These are phyloP conservation scores for Mungos mungo DNA, from an alignment of 2,113 vertebrate genomes.

Conservation along the genomic window DNA sequence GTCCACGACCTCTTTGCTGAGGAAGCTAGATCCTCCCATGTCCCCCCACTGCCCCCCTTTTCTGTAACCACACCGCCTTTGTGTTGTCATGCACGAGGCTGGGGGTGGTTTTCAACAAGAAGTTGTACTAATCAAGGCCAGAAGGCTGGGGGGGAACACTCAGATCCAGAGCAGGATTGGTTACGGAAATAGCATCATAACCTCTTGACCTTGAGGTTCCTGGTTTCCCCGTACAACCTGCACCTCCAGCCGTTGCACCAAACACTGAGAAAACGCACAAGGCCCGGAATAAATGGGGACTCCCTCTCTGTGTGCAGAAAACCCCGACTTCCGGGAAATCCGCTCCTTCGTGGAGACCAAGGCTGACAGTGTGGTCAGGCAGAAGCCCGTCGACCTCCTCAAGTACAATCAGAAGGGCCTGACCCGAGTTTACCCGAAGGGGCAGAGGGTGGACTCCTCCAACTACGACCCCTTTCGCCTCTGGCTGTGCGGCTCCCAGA, in stretches of 20 bases:
- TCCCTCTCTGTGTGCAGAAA: conserved; percentile 82
- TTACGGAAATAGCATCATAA: not conserved
- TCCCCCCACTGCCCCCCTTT: not conserved
- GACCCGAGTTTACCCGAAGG: conserved; percentile 96
- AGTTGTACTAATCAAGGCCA: too few species aligned
- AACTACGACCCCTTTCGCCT: conserved; percentile 97
- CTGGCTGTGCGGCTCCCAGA: conserved; percentile 95
- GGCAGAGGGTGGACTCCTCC: conserved; percentile 96
- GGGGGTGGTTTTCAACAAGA: not conserved
- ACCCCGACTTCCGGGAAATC: conserved; percentile 93
- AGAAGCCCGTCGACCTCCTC: conserved; percentile 88
- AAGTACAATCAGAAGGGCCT: conserved; percentile 94
- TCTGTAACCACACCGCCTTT: not conserved
- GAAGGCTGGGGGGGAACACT: not conserved
- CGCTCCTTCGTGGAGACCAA: conserved; percentile 98
- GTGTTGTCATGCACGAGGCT: not conserved
- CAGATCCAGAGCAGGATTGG: not conserved
- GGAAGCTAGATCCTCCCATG: not conserved
- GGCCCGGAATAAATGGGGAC: not conserved
- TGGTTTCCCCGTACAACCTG: conserved; percentile 41
- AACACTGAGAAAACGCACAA: not conserved
- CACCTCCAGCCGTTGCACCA: accelerated
- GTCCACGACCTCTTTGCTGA: not conserved
- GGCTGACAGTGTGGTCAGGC: conserved; percentile 87
- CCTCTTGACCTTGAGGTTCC: not conserved